phyloP scores from a whole-genome alignment of 2,888 invertebrate genomes.

The Hemistola chrysoprasaria region DNA sequence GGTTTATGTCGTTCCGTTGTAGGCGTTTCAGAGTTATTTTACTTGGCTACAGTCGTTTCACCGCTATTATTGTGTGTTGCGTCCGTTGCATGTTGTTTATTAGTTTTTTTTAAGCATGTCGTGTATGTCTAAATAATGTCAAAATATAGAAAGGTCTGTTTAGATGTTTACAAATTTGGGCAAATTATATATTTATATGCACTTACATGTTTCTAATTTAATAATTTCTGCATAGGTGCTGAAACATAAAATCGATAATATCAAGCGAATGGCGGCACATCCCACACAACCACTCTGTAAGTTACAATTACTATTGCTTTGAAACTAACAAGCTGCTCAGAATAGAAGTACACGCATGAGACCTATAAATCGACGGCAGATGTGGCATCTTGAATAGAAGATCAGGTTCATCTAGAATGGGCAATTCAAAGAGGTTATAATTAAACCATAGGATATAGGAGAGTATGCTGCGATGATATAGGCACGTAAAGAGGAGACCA shows the following conservation, averaged over 20 bases:
- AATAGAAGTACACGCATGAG: too few species aligned
- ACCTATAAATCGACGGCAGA: too few species aligned
- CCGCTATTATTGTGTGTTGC: slow-evolving; percentile 45
- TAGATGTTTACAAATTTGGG: slow-evolving; percentile 33
- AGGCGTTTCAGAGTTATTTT: slow-evolving; percentile 36
- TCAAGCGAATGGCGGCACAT: slow-evolving; percentile 97
- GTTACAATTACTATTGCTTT: slow-evolving; percentile 64
- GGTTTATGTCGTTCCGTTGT: slow-evolving; percentile 35
- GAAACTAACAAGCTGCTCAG: too few species aligned
- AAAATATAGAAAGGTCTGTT: slow-evolving; percentile 30
- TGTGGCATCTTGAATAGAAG: too few species aligned
- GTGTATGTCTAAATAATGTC: slow-evolving; percentile 41
- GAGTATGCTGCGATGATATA: too few species aligned
- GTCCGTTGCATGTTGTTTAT: slow-evolving; percentile 40
- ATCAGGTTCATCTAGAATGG: too few species aligned
- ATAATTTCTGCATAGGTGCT: slow-evolving; percentile 86
- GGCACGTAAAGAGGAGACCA: too few species aligned
- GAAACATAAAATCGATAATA: slow-evolving; percentile 96
- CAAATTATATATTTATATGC: slow-evolving; percentile 13
- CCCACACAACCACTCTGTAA: slow-evolving; percentile 97
- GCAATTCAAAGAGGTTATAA: too few species aligned
- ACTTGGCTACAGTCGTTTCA: slow-evolving; percentile 40
- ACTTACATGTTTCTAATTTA: slow-evolving; percentile 19
- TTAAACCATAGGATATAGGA: too few species aligned
- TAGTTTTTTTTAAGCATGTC: slow-evolving; percentile 48